Conservation (phyloP, 2,797 vertebrate genomes). For the Aratinga solstitialis region DNA sequence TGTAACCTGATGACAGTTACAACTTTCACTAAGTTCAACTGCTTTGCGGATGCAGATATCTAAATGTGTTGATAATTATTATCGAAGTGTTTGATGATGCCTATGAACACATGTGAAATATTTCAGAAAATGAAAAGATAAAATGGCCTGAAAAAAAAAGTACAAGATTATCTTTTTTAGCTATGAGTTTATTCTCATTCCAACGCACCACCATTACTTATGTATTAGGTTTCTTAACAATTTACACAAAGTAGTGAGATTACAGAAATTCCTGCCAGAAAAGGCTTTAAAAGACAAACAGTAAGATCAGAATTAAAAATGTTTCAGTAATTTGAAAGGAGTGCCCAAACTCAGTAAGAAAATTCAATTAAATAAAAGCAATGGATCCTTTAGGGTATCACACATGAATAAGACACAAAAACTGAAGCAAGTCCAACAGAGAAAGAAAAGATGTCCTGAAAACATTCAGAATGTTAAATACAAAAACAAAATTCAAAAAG, state of each 20-base stretch:
- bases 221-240: not conserved
- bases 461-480: not conserved
- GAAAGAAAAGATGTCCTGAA: not conserved
- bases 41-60: not conserved
- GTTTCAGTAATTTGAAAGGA: not conserved
- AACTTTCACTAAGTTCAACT: not conserved
- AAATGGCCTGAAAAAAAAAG: not conserved
- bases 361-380: not conserved
- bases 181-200: not conserved
- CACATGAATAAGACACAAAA: not conserved
- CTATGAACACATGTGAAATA: not conserved
- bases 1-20: not conserved
- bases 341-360: not conserved
- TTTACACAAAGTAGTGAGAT: not conserved
- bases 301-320: not conserved
- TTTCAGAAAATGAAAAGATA: not conserved
- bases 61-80: not conserved
- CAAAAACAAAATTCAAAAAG: not conserved
- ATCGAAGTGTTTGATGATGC: not conserved
- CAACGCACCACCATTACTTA: not conserved
- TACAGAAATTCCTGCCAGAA: not conserved
- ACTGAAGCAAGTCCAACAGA: not conserved
- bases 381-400: not conserved
- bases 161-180: not conserved
- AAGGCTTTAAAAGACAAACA: not conserved